phyloP scores from a whole-genome alignment of 1,140 invertebrate species.

The Drosophila rufa region DNA sequence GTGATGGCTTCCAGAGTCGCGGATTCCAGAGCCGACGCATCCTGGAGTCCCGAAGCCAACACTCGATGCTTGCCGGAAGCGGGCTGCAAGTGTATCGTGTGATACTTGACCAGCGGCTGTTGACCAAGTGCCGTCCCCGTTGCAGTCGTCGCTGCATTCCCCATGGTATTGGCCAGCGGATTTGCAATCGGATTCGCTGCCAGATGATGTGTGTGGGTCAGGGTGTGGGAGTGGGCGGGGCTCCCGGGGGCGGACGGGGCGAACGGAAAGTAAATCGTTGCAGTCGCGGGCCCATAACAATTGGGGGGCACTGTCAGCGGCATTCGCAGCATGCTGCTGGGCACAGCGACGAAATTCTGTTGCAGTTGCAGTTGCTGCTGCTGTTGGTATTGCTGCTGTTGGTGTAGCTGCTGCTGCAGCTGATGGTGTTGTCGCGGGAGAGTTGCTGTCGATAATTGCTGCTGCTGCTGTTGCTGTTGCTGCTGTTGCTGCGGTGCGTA shows the following conservation, averaged over 20 bases:
- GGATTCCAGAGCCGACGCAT: conserved; percentile 21
- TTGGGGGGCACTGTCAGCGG: conserved; percentile 63
- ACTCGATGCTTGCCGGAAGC: conserved; percentile 64
- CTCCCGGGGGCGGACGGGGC: conserved; percentile 58
- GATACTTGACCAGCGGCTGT: conserved; percentile 81
- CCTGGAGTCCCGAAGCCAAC: conserved; percentile 40
- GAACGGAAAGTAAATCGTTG: conserved; percentile 83
- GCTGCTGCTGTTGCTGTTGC: conserved; percentile 56
- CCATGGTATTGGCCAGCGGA: conserved; percentile 11
- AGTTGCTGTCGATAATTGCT: conserved; percentile 68
- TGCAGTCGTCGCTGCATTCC: conserved; percentile 1
- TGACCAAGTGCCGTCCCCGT: conserved; percentile 16
- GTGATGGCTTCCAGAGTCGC: conserved; percentile 62
- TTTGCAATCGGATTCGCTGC: conserved; percentile 10
- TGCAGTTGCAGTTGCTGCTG: conserved; percentile 60
- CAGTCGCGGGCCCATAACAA: conserved; percentile 70
- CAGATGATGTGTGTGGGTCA: conserved; percentile 1
- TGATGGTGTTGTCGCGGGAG: conserved; percentile 71
- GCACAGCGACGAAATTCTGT: conserved; percentile 76
- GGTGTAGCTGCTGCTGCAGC: conserved; percentile 61
- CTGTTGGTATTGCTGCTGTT: conserved; percentile 54
- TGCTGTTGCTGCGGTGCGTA: conserved; percentile 74
- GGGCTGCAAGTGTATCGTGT: conserved; percentile 82
- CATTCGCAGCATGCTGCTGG: conserved; percentile 75
- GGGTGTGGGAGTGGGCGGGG: conserved; percentile 28